Conservation (phyloP, 2,113 vertebrate species). For the Brachypodius melanocephalos region DNA sequence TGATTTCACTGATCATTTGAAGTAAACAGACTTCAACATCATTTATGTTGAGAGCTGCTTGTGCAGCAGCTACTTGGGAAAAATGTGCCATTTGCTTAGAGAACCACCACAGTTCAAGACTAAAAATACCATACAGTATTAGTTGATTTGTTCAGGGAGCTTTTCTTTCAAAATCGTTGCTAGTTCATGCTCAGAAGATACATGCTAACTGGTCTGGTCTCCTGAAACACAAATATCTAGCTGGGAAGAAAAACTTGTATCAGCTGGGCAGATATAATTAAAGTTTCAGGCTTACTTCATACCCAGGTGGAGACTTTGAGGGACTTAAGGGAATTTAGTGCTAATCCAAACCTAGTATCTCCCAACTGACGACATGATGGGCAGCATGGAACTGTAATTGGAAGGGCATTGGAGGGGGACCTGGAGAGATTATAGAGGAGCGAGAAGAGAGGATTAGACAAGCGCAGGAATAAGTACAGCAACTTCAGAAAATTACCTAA, state of each 20-base stretch:
- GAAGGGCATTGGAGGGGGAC: conserved; percentile 65
- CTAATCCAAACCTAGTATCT: conserved; percentile 59
- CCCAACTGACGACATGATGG: conserved; percentile 43
- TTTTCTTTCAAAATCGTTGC: conserved; percentile 28
- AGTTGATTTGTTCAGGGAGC: conserved; percentile 16
- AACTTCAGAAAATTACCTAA: conserved; percentile 51
- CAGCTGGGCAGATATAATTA: conserved; percentile 60
- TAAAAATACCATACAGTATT: neutral
- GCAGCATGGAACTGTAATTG: conserved; percentile 61
- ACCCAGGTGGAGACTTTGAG: conserved; percentile 55
- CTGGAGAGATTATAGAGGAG: conserved; percentile 53
- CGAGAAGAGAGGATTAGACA: conserved; percentile 62
- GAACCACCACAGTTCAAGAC: neutral
- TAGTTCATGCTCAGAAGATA: neutral
- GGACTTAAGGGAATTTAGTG: conserved; percentile 64
- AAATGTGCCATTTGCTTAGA: neutral
- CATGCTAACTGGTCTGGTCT: neutral
- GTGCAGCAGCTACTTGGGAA: neutral
- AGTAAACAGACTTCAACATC: neutral
- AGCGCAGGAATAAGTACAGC: conserved; percentile 39
- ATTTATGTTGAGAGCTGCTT: neutral
- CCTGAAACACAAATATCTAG: neutral
- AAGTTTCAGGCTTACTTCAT: conserved; percentile 57
- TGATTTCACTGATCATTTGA: conserved; percentile 5
- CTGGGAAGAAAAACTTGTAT: conserved; percentile 38